Base-by-base conservation (phyloP, 2,888 invertebrate genomes). In the Aethes cnicana region DNA sequence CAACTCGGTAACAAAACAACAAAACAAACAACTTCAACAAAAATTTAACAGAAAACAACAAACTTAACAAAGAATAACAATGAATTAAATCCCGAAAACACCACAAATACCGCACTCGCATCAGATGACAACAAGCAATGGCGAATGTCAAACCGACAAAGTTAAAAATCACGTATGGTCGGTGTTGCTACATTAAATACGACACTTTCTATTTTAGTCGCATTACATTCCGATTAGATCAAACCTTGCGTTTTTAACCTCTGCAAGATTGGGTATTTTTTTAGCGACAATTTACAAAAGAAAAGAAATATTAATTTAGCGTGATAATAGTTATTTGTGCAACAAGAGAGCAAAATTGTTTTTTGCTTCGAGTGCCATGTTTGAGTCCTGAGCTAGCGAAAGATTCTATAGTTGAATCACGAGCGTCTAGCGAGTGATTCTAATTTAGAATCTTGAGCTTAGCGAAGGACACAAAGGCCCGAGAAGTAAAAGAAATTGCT, bases 21-120 rank as follows among this genome's bases (percentile, higher is more conserved):
- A n/a, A n/a, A n/a, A n/a, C n/a, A n/a, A n/a, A 30, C 30, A 30
- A 30, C 6, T 30, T 30, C 30, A 30, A 30, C 30, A 30, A 30
- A 12, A 30, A 30, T n/a, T 30, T 30, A 30, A 30, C 30, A 30
- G 12, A 28, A 28, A 28, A 28, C 28, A 6, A 28, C 28, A 9
- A 28, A 28, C 11, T 30, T 30, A 8, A 14, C 30, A 12, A 30
- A 6, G 30, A 30, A 30, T 30, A 30, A 30, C 30, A 30, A n/a
- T n/a, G n/a, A n/a, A n/a, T n/a, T n/a, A n/a, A n/a, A n/a, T n/a
- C 12, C 14, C 30, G n/a, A 30, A 12, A 30, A 30, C 30, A 30
- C 26, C 30, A 30, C 11, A 30, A 30, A 30, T 30, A 30, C 14
- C 30, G 26, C 26, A 26, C n/a, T 11, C 12, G 12, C 30, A 30